Percentiles rank a stretch among this genome's conserved stretches.
phyloP scores from a whole-genome alignment of 2,888 invertebrate genomes.

The Tipula vernalis region DNA sequence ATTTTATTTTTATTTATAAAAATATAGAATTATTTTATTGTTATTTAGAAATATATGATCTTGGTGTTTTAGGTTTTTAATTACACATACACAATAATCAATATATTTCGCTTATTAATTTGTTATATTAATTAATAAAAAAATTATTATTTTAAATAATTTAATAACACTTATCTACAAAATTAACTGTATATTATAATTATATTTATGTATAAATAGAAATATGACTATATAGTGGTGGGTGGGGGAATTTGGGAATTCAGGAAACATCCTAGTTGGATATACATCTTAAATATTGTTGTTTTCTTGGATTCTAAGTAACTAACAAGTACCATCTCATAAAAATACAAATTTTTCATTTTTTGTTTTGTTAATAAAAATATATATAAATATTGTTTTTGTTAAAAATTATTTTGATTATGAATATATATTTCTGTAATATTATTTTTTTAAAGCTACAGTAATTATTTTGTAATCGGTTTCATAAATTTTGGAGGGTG shows the following conservation, averaged over 20 bases:
- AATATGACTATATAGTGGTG: not conserved
- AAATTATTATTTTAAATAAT: not conserved
- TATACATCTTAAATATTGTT: not conserved
- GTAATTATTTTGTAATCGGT: not conserved
- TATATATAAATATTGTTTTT: not conserved
- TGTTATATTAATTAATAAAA: not conserved
- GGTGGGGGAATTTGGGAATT: not conserved
- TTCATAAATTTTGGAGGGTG: not conserved
- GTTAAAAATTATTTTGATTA: not conserved
- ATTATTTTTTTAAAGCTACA: not conserved
- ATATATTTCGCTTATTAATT: not conserved
- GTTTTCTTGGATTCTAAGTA: not conserved
- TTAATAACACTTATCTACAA: conserved; percentile 4
- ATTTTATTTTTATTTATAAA: not conserved
- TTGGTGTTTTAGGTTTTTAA: not conserved
- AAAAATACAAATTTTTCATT: not conserved
- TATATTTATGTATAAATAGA: not conserved
- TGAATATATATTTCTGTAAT: not conserved
- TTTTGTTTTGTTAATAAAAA: not conserved
- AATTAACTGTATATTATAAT: not conserved
- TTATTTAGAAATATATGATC: not conserved
- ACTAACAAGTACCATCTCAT: not conserved
- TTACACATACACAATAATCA: not conserved
- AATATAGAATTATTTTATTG: not conserved
- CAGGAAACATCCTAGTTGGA: not conserved